These are phyloP conservation scores for Girardinichthys multiradiatus DNA, from an alignment of 2,113 vertebrate species.

Conservation along the genomic window DNA sequence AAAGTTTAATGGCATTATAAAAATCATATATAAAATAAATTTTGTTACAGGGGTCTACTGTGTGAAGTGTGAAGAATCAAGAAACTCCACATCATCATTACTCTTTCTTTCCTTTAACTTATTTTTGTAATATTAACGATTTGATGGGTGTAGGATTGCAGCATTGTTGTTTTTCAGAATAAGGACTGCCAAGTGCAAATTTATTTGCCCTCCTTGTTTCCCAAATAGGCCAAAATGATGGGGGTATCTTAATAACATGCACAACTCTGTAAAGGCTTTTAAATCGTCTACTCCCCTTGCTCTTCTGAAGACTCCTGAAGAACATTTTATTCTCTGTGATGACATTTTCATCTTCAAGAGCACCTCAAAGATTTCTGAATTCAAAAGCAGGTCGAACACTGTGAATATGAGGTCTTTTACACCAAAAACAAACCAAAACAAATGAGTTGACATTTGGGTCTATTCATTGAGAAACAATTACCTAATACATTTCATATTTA, in stretches of 20 bases:
- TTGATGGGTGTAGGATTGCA: background rate
- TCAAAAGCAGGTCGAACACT: conserved; percentile 9
- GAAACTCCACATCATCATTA: background rate
- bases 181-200: background rate
- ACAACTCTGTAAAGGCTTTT: conserved; percentile 1
- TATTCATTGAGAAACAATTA: conserved; percentile 14
- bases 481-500: conserved; percentile 3
- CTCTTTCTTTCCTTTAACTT: background rate
- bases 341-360: conserved; percentile 34
- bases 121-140: too few species aligned
- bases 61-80: background rate
- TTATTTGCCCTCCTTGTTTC: background rate
- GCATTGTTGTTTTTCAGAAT: background rate
- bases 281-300: background rate
- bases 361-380: conserved; percentile 15
- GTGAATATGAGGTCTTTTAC: background rate
- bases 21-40: too few species aligned
- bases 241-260: background rate
- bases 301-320: conserved; percentile 2
- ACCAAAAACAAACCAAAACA: conserved; percentile 11
- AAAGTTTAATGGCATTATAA: background rate
- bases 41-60: background rate
- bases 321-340: conserved; percentile 26
- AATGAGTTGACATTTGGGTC: background rate
- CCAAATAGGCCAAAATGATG: background rate